These are phyloP conservation scores for Escarpia spicata DNA, from an alignment of 2,888 invertebrate genomes.

Conservation along the genomic window DNA sequence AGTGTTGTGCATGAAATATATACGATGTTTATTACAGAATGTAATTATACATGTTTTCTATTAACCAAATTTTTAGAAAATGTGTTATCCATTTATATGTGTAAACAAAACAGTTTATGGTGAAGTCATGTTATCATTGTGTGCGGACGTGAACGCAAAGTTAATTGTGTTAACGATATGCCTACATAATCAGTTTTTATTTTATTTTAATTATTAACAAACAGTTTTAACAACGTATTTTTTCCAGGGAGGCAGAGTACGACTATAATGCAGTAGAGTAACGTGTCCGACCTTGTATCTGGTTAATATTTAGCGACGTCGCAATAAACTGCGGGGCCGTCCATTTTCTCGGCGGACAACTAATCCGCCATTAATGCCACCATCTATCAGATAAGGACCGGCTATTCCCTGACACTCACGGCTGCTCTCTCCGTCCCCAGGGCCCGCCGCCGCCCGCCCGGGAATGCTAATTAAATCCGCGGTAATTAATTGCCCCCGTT, in stretches of 20 bases:
- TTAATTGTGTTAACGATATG: too few species aligned
- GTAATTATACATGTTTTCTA: too few species aligned
- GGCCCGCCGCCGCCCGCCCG: background rate
- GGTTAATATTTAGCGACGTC: background rate
- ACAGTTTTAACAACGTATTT: background rate
- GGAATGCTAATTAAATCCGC: conserved; percentile 16
- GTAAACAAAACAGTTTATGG: too few species aligned
- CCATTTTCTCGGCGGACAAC: background rate
- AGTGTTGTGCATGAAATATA: too few species aligned
- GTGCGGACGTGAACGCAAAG: too few species aligned
- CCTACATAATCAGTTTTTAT: too few species aligned
- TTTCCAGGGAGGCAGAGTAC: background rate
- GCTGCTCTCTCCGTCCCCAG: background rate
- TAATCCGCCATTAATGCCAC: background rate
- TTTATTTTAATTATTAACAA: too few species aligned
- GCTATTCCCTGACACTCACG: background rate
- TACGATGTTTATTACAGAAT: too few species aligned
- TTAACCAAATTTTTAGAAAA: too few species aligned
- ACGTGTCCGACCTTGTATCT: background rate
- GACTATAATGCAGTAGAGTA: background rate
- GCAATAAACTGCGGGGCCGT: background rate
- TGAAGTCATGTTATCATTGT: too few species aligned
- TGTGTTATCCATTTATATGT: too few species aligned
- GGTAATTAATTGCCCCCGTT: conserved; percentile 16
- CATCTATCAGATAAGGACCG: background rate